A percentile compares a stretch with the other conserved stretches of the same genome.
Conservation (phyloP, 2,888 invertebrate genomes). For the Ceriagrion tenellum region DNA sequence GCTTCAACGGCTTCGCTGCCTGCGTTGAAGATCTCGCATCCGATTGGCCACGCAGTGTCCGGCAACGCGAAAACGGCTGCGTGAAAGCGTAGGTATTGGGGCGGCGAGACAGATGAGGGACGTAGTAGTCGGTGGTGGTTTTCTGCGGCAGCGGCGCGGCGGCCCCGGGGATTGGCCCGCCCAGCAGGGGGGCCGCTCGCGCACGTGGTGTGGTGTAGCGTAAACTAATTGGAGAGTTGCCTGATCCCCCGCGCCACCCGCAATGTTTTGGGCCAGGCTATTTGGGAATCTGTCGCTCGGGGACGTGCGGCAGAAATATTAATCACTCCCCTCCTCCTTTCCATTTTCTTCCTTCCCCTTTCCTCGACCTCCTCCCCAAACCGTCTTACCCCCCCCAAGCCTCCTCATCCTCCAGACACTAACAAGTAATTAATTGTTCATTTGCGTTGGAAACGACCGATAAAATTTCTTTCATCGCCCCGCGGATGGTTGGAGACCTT, state of each 20-base stretch:
- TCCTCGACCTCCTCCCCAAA: no score
- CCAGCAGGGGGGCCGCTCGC: neutral
- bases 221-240: conserved; percentile 32
- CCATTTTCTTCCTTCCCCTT: no score
- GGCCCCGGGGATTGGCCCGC: neutral
- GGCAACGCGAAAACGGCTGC: no score
- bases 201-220: neutral
- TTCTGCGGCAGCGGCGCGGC: neutral
- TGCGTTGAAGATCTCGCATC: no score
- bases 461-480: neutral
- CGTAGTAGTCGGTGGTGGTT: neutral
- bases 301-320: neutral
- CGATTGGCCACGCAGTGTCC: no score
- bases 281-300: conserved; percentile 2
- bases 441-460: conserved; percentile 5
- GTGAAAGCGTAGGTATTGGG: neutral
- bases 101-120: neutral
- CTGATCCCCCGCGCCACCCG: neutral
- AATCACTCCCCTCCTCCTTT: neutral
- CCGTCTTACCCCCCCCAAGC: neutral
- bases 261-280: neutral
- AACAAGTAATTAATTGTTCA: conserved; percentile 16
- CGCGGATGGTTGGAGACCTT: neutral
- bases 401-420: neutral
- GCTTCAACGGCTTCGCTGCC: no score